Evolutionary conservation across 2,888 invertebrate species (phyloP), one percentile per base, ranked within the genome.

Genomic region (Plagiodera versicolora): DNA sequence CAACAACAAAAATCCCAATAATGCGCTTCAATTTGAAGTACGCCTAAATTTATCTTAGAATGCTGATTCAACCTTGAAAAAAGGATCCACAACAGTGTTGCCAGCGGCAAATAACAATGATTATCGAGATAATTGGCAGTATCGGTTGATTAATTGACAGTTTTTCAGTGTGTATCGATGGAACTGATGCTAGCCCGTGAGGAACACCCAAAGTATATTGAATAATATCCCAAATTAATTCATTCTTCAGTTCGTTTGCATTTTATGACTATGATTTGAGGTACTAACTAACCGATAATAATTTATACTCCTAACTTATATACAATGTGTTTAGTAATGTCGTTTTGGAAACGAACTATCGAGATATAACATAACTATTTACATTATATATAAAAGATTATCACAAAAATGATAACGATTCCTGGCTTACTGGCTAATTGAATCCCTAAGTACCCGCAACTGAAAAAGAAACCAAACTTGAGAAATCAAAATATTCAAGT

Each of bases 391-490:
- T 66, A 65, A 67, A 63, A 68, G 28, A 64, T 64, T 67, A 68
- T 67, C 68, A 66, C 66, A 67, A 64, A 64, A 65, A 64, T 66
- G 67, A 68, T 67, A 67, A 67, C 58, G 46, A 58, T 64, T 62
- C 61, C 59, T 57, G 56, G 60, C 58, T 51, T 58, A 61, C 58
- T 35, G 24, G 20, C 51, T 62, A 56, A 47, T 28, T 47, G 54
- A 45, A 53, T 63, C 51, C 54, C 50, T 65, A 65, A 60, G 65
- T 65, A 65, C 65, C 60, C 45, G 58, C 58, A 60, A 52, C 62
- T 65, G 57, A 56, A 64, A 50, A 57, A 54, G 44, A 54, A 16
- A 58, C 20, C 11, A n/a, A n/a, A n/a, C n/a, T n/a, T n/a, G n/a
- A n/a, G n/a, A n/a, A n/a, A n/a, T n/a, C n/a, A n/a, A n/a, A n/a